phyloP scores from a whole-genome alignment of 1,140 invertebrate species.

The Listronotus bonariensis region DNA sequence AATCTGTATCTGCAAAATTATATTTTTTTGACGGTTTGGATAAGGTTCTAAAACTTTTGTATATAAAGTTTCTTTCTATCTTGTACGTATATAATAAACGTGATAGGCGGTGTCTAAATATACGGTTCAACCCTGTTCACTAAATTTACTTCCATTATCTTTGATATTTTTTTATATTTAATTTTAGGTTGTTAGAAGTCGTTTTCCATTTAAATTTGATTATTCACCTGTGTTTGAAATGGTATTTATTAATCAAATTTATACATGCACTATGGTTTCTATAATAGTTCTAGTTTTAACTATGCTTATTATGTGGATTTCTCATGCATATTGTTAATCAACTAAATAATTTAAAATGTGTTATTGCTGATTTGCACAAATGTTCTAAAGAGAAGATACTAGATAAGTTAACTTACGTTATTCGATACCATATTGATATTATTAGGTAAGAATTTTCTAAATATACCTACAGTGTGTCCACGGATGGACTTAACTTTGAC shows the following conservation, averaged over 20 bases:
- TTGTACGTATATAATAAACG: no score
- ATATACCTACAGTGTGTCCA: no score
- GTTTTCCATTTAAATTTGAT: conserved; percentile 43
- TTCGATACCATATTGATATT: conserved; percentile 44
- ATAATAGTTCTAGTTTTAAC: conserved; percentile 43
- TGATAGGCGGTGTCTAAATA: no score
- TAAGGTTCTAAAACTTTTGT: no score
- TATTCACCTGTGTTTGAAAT: conserved; percentile 42
- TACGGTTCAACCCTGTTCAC: no score
- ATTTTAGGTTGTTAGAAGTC: conserved; percentile 37
- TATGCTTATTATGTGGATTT: conserved; percentile 44
- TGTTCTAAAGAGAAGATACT: conserved; percentile 9
- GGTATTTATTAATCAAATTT: conserved; percentile 41
- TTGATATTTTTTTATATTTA: neutral
- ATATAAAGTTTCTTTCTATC: no score
- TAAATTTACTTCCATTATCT: no score
- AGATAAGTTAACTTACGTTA: conserved; percentile 25
- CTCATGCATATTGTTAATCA: conserved; percentile 43
- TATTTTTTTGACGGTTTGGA: no score
- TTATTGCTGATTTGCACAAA: conserved; percentile 25
- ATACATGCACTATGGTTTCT: conserved; percentile 41
- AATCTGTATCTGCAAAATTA: no score
- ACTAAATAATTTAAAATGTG: conserved; percentile 37
- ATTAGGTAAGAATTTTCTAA: conserved; percentile 39
- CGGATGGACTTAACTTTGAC: no score